A percentile compares a stretch with the other conserved stretches of the same genome.
phyloP scores from a whole-genome alignment of 2,888 invertebrate genomes.

The Acronicta alni region DNA sequence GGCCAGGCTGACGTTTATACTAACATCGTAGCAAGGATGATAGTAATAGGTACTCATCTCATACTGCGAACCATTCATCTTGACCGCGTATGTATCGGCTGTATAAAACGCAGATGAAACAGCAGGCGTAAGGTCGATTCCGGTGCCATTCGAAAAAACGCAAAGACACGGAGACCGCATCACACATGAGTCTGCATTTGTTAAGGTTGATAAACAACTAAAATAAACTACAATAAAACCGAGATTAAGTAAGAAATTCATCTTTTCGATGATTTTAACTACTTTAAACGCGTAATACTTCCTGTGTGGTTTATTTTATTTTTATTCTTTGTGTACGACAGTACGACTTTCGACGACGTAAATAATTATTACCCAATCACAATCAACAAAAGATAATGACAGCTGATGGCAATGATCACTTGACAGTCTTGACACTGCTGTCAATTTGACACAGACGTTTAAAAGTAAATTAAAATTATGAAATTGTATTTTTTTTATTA shows the following conservation, averaged over 20 bases:
- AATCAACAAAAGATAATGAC: conserved; percentile 31
- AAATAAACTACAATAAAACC: conserved; percentile 57
- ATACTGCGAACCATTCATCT: conserved; percentile 61
- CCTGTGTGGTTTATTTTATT: conserved; percentile 15
- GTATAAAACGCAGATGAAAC: conserved; percentile 69
- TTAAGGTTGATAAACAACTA: conserved; percentile 51
- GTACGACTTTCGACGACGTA: conserved; percentile 18
- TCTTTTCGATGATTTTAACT: conserved; percentile 40
- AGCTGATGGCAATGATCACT: conserved; percentile 8
- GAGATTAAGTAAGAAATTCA: conserved; percentile 58
- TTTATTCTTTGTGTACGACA: conserved; percentile 37
- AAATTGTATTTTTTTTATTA: no score
- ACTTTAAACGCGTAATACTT: conserved; percentile 10
- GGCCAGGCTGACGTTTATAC: conserved; percentile 54
- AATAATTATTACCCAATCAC: conserved; percentile 31
- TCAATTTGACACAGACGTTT: no score
- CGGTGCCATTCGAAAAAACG: conserved; percentile 84
- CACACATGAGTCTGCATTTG: conserved; percentile 72
- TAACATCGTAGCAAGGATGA: conserved; percentile 79
- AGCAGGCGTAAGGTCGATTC: conserved; percentile 79
- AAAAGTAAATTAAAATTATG: no score
- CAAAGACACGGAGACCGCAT: conserved; percentile 79
- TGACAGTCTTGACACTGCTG: no score
- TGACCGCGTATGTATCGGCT: conserved; percentile 64
- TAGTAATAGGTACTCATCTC: conserved; percentile 76